A percentile compares a stretch with the other conserved stretches of the same genome.
phyloP scores from a whole-genome alignment of 2,888 invertebrate genomes.

The Limnephilus rhombicus region DNA sequence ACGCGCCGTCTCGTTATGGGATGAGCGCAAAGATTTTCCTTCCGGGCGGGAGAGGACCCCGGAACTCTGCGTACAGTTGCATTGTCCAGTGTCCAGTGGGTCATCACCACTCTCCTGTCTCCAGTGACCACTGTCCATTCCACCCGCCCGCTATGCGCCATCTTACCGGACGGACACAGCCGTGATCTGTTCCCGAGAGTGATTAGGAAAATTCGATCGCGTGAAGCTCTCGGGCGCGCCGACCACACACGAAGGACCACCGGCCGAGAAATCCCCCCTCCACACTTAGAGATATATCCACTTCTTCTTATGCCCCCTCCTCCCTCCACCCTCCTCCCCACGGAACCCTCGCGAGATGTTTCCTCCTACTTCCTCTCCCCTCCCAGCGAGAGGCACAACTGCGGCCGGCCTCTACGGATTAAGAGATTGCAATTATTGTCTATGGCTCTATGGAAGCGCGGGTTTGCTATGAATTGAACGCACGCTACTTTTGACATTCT shows the following conservation, averaged over 20 bases:
- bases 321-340: conserved; percentile 5
- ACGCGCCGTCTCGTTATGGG: not conserved
- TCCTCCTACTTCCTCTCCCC: conserved; percentile 28
- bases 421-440: conserved; percentile 6
- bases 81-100: not conserved
- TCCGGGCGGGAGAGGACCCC: not conserved
- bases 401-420: conserved; percentile 3
- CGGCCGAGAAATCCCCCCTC: conserved; percentile 62
- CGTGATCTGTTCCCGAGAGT: conserved; percentile 56
- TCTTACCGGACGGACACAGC: conserved; percentile 24
- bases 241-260: conserved; percentile 74
- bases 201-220: conserved; percentile 66
- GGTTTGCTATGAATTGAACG: conserved; percentile 27
- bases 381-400: not conserved
- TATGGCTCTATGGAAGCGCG: conserved; percentile 19
- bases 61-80: not conserved
- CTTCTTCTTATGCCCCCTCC: conserved; percentile 38
- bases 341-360: conserved; percentile 35
- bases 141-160: not conserved
- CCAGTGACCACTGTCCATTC: not conserved
- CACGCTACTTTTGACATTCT: conserved; percentile 5
- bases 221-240: conserved; percentile 66
- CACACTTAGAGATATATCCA: conserved; percentile 42
- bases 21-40: not conserved
- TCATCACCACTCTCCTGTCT: not conserved